These are phyloP conservation scores for Schrankia costaestrigalis DNA, from an alignment of 2,888 invertebrate species.

Conservation along the genomic window DNA sequence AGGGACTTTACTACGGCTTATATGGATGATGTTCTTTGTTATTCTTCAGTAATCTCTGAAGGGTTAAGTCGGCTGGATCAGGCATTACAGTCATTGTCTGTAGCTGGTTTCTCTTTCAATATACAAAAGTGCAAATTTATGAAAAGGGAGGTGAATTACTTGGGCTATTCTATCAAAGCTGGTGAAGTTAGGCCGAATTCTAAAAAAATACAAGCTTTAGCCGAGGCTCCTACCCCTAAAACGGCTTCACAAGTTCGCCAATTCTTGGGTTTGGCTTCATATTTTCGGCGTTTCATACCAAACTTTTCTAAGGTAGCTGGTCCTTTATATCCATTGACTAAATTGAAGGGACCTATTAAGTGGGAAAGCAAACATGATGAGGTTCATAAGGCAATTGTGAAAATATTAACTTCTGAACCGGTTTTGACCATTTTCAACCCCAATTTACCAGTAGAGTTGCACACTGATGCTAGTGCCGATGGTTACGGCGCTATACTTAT, in stretches of 20 bases:
- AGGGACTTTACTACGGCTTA: background rate
- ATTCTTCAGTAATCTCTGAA: background rate
- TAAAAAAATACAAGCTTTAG: slow-evolving; percentile 19
- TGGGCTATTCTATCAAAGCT: background rate
- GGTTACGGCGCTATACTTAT: slow-evolving; percentile 9
- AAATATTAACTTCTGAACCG: slow-evolving; percentile 3
- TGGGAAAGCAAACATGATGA: slow-evolving; percentile 21
- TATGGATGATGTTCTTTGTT: background rate
- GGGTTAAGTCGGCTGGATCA: slow-evolving; percentile 3
- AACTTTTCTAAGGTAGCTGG: background rate
- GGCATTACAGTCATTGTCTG: slow-evolving; percentile 7
- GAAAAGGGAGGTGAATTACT: background rate
- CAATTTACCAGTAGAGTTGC: background rate
- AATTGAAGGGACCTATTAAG: slow-evolving; percentile 11
- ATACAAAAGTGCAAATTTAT: slow-evolving; percentile 12
- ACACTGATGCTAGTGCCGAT: slow-evolving; percentile 5
- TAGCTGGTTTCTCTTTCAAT: slow-evolving; percentile 21
- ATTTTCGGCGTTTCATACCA: slow-evolving; percentile 20
- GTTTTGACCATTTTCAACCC: slow-evolving; percentile 5
- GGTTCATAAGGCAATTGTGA: slow-evolving; percentile 6
- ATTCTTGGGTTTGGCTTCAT: slow-evolving; percentile 21
- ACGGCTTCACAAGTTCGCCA: slow-evolving; percentile 20
- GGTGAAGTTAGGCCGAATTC: slow-evolving; percentile 22
- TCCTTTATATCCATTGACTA: background rate
- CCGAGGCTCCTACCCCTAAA: slow-evolving; percentile 9